Evolutionary conservation across 2,113 vertebrate species (phyloP).

Genomic region (Pampusana beccarii): DNA sequence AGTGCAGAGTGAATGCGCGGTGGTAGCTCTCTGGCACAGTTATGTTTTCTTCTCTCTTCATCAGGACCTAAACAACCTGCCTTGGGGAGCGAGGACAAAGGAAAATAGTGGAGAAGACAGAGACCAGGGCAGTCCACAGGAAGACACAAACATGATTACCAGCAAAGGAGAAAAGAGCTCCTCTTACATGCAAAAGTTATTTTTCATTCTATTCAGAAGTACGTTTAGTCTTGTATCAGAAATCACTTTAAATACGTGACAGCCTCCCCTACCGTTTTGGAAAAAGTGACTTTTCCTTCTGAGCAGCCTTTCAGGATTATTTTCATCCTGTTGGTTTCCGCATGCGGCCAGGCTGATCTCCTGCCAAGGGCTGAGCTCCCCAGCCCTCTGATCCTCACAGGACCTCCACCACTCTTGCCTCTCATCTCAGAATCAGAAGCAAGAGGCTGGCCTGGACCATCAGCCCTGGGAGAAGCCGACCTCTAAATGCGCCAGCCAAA

Average conservation of each 20-base stretch:
- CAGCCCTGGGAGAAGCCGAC: background rate
- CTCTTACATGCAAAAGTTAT: background rate
- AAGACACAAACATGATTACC: background rate
- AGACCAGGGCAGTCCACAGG: background rate
- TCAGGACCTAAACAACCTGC: background rate
- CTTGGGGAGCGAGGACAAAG: background rate
- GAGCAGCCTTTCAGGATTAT: background rate
- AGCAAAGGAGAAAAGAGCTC: background rate
- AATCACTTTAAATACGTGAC: background rate
- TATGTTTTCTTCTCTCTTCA: background rate
- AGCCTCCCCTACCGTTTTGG: background rate
- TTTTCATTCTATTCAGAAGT: background rate
- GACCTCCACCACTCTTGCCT: background rate
- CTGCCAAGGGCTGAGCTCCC: background rate
- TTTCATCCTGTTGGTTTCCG: background rate
- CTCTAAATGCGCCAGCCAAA: background rate
- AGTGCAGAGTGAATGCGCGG: background rate
- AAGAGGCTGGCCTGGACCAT: background rate
- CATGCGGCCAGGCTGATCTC: background rate
- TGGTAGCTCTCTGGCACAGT: background rate
- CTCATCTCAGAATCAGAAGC: background rate
- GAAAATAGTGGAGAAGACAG: background rate
- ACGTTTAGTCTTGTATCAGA: background rate
- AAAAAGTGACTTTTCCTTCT: background rate
- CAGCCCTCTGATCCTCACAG: background rate